Evolutionary conservation across 2,797 vertebrate species (phyloP).

Genomic region (Esox lucius): DNA sequence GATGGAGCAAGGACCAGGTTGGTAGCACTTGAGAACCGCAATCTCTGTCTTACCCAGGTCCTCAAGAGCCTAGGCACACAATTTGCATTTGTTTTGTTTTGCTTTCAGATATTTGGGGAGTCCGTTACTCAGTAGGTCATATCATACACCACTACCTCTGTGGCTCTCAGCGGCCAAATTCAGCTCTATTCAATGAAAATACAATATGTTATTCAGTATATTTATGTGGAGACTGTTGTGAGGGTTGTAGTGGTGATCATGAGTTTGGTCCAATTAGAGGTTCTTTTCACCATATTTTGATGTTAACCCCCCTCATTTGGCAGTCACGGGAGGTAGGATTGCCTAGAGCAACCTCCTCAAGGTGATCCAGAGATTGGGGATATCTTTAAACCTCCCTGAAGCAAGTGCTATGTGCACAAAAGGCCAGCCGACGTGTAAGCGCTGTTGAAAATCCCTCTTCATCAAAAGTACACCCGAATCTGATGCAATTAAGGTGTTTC

Average conservation of each 20-base stretch:
- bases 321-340: conserved; percentile 40
- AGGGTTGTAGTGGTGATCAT: not conserved
- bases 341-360: conserved; percentile 68
- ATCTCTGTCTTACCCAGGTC: conserved; percentile 66
- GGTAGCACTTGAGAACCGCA: conserved; percentile 67
- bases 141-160: not conserved
- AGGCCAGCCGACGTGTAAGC: conserved; percentile 55
- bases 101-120: conserved; percentile 47
- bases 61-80: conserved; percentile 62
- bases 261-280: conserved; percentile 28
- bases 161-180: conserved; percentile 4
- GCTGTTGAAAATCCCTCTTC: conserved; percentile 29
- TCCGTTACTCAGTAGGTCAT: conserved; percentile 37
- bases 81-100: conserved; percentile 77
- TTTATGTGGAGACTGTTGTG: not conserved
- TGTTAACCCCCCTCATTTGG: conserved; percentile 42
- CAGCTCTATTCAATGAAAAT: not conserved
- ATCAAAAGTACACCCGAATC: conserved; percentile 61
- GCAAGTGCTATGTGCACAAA: conserved; percentile 51
- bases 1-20: conserved; percentile 72
- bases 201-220: not conserved
- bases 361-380: conserved; percentile 59
- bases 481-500: conserved; percentile 64
- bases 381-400: conserved; percentile 60
- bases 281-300: conserved; percentile 54